phyloP scores from a whole-genome alignment of 2,113 vertebrate genomes.

The Sceloporus undulatus region DNA sequence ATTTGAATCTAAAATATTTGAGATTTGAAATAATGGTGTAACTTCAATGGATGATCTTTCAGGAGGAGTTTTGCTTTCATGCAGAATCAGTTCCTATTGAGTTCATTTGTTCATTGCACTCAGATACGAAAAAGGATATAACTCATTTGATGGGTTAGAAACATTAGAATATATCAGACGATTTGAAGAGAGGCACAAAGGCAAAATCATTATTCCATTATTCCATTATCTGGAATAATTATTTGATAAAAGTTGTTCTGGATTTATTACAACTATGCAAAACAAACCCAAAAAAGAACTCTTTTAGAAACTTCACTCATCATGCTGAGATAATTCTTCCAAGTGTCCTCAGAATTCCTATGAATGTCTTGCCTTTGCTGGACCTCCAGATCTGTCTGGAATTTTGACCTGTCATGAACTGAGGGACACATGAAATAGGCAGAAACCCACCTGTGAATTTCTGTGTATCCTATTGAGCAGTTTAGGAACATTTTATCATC shows the following conservation, averaged over 20 bases:
- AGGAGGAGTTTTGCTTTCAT: slow-evolving; percentile 36
- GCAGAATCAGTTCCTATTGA: slow-evolving; percentile 20
- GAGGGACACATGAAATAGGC: background rate
- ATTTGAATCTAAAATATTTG: slow-evolving; percentile 22
- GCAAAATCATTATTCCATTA: background rate
- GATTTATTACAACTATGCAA: background rate
- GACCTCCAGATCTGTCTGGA: background rate
- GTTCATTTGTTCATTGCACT: background rate
- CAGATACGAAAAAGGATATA: slow-evolving; percentile 16
- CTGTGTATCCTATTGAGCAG: background rate
- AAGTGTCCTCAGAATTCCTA: background rate
- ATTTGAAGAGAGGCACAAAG: background rate
- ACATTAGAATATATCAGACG: slow-evolving; percentile 48
- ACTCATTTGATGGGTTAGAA: slow-evolving; percentile 23
- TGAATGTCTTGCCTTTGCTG: background rate
- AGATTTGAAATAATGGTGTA: slow-evolving; percentile 29
- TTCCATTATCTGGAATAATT: background rate
- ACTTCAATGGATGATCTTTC: slow-evolving; percentile 28
- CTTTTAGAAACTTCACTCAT: background rate
- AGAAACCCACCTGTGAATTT: background rate
- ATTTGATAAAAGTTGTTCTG: background rate
- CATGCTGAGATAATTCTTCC: background rate
- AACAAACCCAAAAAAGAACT: background rate
- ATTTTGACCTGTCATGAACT: background rate
- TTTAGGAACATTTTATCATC: background rate